Evolutionary conservation across 2,797 vertebrate genomes (phyloP).

Genomic region (Chrosomus eos): DNA sequence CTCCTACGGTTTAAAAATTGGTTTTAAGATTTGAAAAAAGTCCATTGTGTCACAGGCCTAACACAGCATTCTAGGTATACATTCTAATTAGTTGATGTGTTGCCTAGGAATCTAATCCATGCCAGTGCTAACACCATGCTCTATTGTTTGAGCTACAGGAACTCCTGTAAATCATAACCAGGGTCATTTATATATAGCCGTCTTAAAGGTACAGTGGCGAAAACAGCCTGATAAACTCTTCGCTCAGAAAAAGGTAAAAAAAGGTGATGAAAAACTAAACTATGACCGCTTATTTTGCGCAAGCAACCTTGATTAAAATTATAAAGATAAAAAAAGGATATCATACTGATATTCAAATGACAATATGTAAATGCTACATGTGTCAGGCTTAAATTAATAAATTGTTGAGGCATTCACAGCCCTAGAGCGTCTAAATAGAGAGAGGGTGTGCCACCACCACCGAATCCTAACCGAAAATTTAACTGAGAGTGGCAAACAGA

Average conservation of each 20-base stretch:
- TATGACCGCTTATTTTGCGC: not conserved
- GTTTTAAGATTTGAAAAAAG: not conserved
- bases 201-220: slow-evolving; percentile 4
- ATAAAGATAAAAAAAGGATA: not conserved
- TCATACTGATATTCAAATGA: not conserved
- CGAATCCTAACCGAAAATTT: not conserved
- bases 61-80: not conserved
- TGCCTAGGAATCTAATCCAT: not conserved
- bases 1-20: not conserved
- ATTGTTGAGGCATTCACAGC: not conserved
- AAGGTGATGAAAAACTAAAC: not conserved
- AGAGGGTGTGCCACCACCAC: not conserved
- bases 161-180: not conserved
- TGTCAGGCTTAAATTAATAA: not conserved
- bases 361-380: not conserved
- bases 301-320: not conserved
- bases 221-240: not conserved
- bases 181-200: slow-evolving; percentile 19
- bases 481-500: slow-evolving; percentile 9
- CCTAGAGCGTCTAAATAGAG: not conserved
- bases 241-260: not conserved
- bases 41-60: not conserved
- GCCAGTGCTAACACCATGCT: not conserved
- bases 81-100: not conserved
- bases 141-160: slow-evolving; percentile 18